Base-by-base conservation (phyloP, 2,113 vertebrate genomes). In the Alosa alosa region DNA sequence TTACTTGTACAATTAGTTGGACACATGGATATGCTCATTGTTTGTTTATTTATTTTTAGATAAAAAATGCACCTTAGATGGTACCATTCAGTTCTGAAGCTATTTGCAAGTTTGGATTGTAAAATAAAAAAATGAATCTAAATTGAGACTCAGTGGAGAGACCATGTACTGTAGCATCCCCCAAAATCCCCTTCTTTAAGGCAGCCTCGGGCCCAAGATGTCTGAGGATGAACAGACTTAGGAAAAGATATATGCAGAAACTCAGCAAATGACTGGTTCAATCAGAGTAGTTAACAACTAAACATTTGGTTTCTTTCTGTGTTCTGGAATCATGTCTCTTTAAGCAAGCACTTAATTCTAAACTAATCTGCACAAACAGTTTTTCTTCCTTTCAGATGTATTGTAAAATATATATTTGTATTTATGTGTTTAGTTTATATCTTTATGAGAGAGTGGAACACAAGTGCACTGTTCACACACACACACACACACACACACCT, bases 341-440 rank as follows among this genome's bases (percentile, higher is more conserved):
- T 78, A 36, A 78, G 31, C 25, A 36, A 78, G 36, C 72, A 78
- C n/a, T 72, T 72, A 72, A 36, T 78, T 41, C 72, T 10, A 78
- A 36, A 78, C 72, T 78, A 78, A 78, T 36, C 72, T 78, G 72
- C 72, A 78, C 72, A 39, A 39, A 78, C 18, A 17, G 20, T 78
- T 36, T 68, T 78, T 78, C 72, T 39, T 78, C 72, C 72, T 78
- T 78, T 36, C 72, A 78, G 72, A 78, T 78, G 72, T 78, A 78
- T 39, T 78, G 72, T 78, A 78, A 78, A 36, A 78, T 78, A 64
- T 64, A 78, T 78, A 78, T 78, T 78, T 78, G 72, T 78, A 78
- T 78, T 78, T 78, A 78, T 78, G 15, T 41, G 72, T 78, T 78
- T 78, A 78, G 72, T 78, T 78, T 78, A 78, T 78, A 78, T 78